Evolutionary conservation across 2,888 invertebrate genomes (phyloP).

Genomic region (Ectemnius lituratus): DNA sequence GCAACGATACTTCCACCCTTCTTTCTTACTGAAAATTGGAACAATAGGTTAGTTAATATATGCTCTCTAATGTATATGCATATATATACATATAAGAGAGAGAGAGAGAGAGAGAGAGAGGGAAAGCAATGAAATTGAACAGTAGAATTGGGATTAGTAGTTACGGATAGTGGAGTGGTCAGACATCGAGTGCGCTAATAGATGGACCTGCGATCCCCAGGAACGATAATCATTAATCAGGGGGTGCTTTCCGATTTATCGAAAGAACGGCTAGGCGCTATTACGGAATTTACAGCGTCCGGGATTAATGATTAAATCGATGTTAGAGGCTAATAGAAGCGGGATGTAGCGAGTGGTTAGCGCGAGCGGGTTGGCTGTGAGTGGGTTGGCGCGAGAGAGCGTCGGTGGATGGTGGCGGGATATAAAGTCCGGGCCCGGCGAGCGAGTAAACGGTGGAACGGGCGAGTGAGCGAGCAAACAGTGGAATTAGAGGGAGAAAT

Average conservation of each 20-base stretch:
- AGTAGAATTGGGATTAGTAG: no score
- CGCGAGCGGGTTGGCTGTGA: no score
- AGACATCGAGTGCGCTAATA: conserved; percentile 10
- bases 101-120: no score
- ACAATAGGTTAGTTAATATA: no score
- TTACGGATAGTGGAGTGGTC: not conserved
- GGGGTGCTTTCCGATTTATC: conserved; percentile 53
- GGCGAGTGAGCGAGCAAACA: conserved; percentile 28
- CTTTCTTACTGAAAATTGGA: no score
- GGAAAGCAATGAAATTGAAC: no score
- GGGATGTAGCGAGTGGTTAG: no score
- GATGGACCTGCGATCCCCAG: conserved; percentile 29
- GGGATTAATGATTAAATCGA: conserved; percentile 38
- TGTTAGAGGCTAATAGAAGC: no score
- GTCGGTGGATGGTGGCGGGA: conserved; percentile 29
- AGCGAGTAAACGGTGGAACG: conserved; percentile 20
- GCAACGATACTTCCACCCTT: conserved; percentile 3
- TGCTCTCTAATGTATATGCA: no score
- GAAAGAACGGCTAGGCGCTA: conserved; percentile 57
- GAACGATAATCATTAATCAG: conserved; percentile 35
- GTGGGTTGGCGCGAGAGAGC: no score
- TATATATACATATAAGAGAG: no score
- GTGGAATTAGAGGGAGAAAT: no score
- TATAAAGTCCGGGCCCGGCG: conserved; percentile 37
- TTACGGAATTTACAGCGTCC: conserved; percentile 56